Evolutionary conservation across 2,888 invertebrate genomes (phyloP).

Genomic region (Prosapia bicincta): DNA sequence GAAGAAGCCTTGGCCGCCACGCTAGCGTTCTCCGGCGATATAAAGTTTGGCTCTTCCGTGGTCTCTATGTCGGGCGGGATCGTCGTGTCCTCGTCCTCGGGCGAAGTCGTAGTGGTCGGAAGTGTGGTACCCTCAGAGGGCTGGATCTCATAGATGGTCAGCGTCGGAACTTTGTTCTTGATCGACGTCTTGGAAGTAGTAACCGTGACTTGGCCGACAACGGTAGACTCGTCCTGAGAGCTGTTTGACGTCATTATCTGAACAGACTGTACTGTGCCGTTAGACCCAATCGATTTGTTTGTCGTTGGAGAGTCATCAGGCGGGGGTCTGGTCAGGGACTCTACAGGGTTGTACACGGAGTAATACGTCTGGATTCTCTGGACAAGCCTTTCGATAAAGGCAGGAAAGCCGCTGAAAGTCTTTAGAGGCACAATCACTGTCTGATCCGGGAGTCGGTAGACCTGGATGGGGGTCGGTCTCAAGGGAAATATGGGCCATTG

Average conservation of each 20-base stretch:
- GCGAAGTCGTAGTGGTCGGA: not conserved
- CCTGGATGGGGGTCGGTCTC: not conserved
- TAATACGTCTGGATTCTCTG: slow-evolving; percentile 67
- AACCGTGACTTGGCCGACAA: not conserved
- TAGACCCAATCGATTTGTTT: not conserved
- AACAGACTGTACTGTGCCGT: not conserved
- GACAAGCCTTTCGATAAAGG: slow-evolving; percentile 62
- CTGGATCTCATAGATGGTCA: not conserved
- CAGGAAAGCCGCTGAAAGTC: slow-evolving; percentile 52
- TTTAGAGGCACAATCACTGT: slow-evolving; percentile 32
- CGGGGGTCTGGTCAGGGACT: slow-evolving; percentile 31
- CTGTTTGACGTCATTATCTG: not conserved
- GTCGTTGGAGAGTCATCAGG: slow-evolving; percentile 7
- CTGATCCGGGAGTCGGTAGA: slow-evolving; percentile 8
- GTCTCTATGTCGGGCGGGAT: not conserved
- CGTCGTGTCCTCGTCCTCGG: not conserved
- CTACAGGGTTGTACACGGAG: slow-evolving; percentile 54
- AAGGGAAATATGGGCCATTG: not conserved
- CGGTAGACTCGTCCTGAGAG: not conserved
- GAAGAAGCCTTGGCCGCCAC: not conserved
- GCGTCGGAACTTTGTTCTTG: not conserved
- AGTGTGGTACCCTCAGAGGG: not conserved
- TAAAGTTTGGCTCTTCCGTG: slow-evolving; percentile 3
- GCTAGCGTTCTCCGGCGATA: slow-evolving; percentile 15
- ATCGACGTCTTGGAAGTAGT: not conserved